Conservation (phyloP, 2,888 invertebrate genomes). For the Catocala sponsa region DNA sequence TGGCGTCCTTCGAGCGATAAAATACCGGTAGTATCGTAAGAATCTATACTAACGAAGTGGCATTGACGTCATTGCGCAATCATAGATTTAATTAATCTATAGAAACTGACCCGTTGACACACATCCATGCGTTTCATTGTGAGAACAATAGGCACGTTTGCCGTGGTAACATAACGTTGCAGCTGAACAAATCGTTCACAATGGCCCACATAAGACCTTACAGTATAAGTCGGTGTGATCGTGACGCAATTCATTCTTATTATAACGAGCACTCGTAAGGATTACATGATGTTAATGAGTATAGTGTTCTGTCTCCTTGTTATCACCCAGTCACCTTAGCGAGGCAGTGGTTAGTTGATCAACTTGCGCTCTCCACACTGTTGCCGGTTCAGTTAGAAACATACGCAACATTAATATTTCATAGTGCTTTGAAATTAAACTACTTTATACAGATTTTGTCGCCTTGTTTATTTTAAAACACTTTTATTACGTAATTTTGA, state of each 20-base stretch:
- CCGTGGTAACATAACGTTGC: constrained; percentile 42
- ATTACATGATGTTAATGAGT: neutral
- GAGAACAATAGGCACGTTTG: constrained; percentile 46
- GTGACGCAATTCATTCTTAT: constrained; percentile 38
- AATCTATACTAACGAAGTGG: constrained; percentile 23
- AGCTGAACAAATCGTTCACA: constrained; percentile 53
- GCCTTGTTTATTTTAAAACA: no score
- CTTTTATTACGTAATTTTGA: no score
- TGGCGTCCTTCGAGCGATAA: no score
- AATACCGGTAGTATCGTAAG: neutral
- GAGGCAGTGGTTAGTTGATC: no score
- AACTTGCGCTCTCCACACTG: no score
- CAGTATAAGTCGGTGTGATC: constrained; percentile 30
- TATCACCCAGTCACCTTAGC: no score
- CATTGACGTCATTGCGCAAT: constrained; percentile 44
- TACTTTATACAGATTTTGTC: no score
- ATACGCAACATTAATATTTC: no score
- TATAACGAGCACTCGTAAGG: neutral
- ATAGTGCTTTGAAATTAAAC: no score
- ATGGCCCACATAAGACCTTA: constrained; percentile 39
- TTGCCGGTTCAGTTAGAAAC: no score
- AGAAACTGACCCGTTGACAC: constrained; percentile 59
- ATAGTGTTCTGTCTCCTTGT: no score
- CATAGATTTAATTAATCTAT: constrained; percentile 54
- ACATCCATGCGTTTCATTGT: constrained; percentile 49